A percentile compares a stretch with the other conserved stretches of the same genome.
phyloP scores from a whole-genome alignment of 2,888 invertebrate genomes.

The Tiliacea aurago region DNA sequence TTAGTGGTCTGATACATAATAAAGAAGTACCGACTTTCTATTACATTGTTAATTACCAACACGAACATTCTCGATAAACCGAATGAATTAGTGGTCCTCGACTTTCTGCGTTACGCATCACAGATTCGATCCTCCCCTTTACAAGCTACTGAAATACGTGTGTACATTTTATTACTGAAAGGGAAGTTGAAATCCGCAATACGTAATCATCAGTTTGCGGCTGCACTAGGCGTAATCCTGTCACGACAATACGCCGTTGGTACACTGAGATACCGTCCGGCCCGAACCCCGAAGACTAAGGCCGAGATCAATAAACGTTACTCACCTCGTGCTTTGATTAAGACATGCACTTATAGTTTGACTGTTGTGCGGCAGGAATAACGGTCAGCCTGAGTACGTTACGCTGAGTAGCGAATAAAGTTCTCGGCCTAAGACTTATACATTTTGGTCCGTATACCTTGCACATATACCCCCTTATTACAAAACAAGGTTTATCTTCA shows the following conservation, averaged over 20 bases:
- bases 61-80: neutral
- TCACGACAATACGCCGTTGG: neutral
- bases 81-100: neutral
- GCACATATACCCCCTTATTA: too few relatives aligned
- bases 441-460: neutral
- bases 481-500: too few relatives aligned
- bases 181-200: neutral
- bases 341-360: too few relatives aligned
- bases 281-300: neutral
- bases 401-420: too few relatives aligned
- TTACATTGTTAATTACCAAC: constrained; percentile 11
- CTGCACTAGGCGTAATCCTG: neutral
- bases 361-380: too few relatives aligned
- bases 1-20: neutral
- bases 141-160: neutral
- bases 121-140: neutral
- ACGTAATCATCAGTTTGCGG: neutral
- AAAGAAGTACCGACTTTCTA: neutral
- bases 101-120: neutral
- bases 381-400: too few relatives aligned
- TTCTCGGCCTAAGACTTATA: too few relatives aligned
- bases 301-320: too few relatives aligned
- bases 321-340: too few relatives aligned
- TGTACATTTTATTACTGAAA: neutral
- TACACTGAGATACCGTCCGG: neutral